Evolutionary conservation across 2,113 vertebrate genomes (phyloP).

Genomic region (Lepus timidus): DNA sequence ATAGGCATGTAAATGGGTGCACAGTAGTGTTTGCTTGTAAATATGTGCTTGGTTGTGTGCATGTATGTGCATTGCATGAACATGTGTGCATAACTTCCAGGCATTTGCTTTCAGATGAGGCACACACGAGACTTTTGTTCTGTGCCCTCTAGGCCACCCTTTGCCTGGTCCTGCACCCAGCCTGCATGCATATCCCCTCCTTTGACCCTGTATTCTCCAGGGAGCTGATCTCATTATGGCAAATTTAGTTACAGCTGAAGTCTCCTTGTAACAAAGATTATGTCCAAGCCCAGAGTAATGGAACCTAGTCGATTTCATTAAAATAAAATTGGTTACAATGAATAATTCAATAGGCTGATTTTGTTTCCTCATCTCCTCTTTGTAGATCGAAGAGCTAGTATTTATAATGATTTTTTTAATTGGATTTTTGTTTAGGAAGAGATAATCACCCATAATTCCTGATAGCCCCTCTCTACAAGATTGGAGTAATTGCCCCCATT

Average conservation of each 20-base stretch:
- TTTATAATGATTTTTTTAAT: slow-evolving; percentile 81
- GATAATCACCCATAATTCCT: slow-evolving; percentile 78
- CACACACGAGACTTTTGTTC: not conserved
- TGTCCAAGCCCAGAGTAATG: slow-evolving; percentile 80
- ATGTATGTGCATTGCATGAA: too few species aligned
- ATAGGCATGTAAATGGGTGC: too few species aligned
- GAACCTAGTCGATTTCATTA: slow-evolving; percentile 82
- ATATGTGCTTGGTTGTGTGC: too few species aligned
- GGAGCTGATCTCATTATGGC: slow-evolving; percentile 75
- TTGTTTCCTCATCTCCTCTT: slow-evolving; percentile 80
- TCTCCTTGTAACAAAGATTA: slow-evolving; percentile 81
- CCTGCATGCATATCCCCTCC: not conserved
- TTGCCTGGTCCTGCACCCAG: not conserved
- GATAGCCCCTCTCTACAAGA: slow-evolving; percentile 59
- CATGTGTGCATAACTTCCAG: not conserved
- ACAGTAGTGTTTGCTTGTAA: too few species aligned
- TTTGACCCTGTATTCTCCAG: slow-evolving; percentile 70
- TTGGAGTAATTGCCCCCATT: slow-evolving; percentile 48
- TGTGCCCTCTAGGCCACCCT: not conserved
- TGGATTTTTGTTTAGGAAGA: slow-evolving; percentile 83
- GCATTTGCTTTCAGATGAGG: not conserved
- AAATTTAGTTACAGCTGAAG: slow-evolving; percentile 82
- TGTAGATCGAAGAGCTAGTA: slow-evolving; percentile 78
- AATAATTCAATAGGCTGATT: slow-evolving; percentile 84
- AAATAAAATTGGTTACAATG: slow-evolving; percentile 85